Percentiles rank a stretch among this genome's conserved stretches.
Conservation (phyloP, 2,113 vertebrate genomes). For the Nesoenas mayeri region DNA sequence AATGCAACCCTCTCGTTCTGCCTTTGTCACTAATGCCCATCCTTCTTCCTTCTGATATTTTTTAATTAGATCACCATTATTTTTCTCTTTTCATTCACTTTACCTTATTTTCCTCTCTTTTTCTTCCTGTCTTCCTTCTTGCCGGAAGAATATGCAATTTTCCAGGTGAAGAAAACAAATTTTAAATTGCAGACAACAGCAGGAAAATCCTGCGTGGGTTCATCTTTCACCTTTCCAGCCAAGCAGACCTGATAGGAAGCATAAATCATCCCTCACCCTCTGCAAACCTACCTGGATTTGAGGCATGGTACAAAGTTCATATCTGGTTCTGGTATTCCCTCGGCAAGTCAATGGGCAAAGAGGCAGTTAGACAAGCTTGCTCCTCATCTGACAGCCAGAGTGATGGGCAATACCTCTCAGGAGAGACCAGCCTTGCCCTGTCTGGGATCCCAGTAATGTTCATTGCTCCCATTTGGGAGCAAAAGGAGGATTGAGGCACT, state of each 20-base stretch:
- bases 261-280: not conserved
- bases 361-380: not conserved
- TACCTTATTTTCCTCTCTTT: not conserved
- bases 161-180: not conserved
- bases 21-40: not conserved
- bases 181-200: not conserved
- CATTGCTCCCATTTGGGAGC: fast-evolving
- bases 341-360: not conserved
- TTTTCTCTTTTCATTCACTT: not conserved
- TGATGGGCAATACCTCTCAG: not conserved
- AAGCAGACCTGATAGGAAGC: not conserved
- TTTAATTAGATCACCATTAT: not conserved
- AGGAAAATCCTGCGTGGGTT: not conserved
- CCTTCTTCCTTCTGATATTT: not conserved
- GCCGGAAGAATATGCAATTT: not conserved
- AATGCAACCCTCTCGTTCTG: not conserved
- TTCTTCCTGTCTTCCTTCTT: not conserved
- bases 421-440: not conserved
- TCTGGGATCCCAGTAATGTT: not conserved
- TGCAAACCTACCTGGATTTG: not conserved
- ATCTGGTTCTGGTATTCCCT: not conserved
- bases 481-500: not conserved
- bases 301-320: fast-evolving
- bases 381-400: not conserved
- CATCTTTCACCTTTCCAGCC: not conserved